Evolutionary conservation across 2,888 invertebrate species (phyloP).

Genomic region (Apotomis betuletana): DNA sequence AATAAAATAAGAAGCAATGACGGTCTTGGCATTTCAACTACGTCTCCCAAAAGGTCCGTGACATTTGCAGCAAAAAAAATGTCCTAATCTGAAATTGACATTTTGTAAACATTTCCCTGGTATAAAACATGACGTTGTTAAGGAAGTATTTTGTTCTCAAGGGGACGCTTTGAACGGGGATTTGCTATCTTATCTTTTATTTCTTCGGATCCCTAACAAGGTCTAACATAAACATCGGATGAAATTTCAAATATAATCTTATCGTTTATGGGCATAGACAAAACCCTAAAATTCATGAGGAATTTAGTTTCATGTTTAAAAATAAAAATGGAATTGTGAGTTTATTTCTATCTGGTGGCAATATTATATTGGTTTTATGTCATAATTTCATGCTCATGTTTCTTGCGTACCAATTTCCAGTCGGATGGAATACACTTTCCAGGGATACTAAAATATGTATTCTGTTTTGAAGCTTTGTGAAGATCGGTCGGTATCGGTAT

Average conservation of each 20-base stretch:
- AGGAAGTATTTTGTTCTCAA: not conserved
- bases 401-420: too few relatives aligned
- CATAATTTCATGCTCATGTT: too few relatives aligned
- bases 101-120: not conserved
- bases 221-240: not conserved
- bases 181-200: slow-evolving; percentile 1
- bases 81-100: slow-evolving; percentile 6
- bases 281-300: not conserved
- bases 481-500: too few relatives aligned
- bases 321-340: too few relatives aligned
- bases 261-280: not conserved
- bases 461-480: too few relatives aligned
- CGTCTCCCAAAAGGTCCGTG: not conserved
- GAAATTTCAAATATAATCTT: not conserved
- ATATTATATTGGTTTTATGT: too few relatives aligned
- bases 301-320: too few relatives aligned
- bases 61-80: slow-evolving; percentile 9
- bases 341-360: too few relatives aligned
- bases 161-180: not conserved
- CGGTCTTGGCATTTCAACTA: slow-evolving; percentile 15
- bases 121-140: not conserved
- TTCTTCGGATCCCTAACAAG: not conserved
- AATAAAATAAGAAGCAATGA: slow-evolving; percentile 11
- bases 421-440: too few relatives aligned
- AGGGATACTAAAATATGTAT: too few relatives aligned